Percentiles rank a stretch among this genome's conserved stretches.
phyloP scores from a whole-genome alignment of 2,797 vertebrate species.

The Pseudomugil tenellus region DNA sequence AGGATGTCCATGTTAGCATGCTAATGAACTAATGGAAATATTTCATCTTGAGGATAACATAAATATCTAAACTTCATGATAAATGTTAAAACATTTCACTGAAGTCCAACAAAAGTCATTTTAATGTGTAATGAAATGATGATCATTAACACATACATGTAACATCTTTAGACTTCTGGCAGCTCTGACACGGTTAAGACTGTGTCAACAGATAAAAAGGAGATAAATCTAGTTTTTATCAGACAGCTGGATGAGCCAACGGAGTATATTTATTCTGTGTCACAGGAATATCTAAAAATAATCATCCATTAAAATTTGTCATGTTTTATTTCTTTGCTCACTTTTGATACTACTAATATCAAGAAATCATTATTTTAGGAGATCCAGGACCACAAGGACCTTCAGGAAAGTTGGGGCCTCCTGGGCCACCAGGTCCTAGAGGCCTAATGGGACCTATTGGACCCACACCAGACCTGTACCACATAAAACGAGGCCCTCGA shows the following conservation, averaged over 20 bases:
- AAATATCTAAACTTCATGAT: neutral
- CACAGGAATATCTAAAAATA: neutral
- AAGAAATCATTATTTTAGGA: slow-evolving; percentile 77
- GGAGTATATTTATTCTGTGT: neutral
- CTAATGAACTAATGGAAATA: neutral
- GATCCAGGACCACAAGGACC: slow-evolving; percentile 89
- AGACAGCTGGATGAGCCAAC: neutral
- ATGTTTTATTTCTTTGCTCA: neutral
- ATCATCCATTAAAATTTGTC: neutral
- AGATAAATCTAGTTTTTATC: neutral
- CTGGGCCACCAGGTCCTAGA: slow-evolving; percentile 90
- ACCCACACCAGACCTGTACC: slow-evolving; percentile 91
- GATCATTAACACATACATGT: neutral
- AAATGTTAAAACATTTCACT: neutral
- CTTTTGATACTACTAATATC: slow-evolving; percentile 14
- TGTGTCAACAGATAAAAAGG: neutral
- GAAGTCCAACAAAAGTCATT: neutral
- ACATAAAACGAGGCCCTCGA: slow-evolving; percentile 93
- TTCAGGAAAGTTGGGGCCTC: slow-evolving; percentile 84
- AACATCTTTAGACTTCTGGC: neutral
- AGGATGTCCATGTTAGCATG: neutral
- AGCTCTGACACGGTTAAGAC: neutral
- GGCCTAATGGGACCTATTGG: slow-evolving; percentile 96
- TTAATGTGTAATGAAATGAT: neutral
- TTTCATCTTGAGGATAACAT: neutral